phyloP scores from a whole-genome alignment of 2,797 vertebrate species.

The Etheostoma perlongum region DNA sequence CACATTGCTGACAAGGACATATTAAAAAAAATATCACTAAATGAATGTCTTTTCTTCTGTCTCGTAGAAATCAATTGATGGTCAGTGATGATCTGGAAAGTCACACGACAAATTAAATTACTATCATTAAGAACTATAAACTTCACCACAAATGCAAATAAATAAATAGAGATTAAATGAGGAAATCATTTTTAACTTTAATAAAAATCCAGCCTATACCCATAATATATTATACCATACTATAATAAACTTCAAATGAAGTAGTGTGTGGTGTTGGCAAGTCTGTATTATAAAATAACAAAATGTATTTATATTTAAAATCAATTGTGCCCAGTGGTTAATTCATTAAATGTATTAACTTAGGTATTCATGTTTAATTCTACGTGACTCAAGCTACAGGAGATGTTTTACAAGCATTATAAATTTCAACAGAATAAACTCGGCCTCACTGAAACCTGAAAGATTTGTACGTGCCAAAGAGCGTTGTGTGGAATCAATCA shows the following conservation, averaged over 20 bases:
- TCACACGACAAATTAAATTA: not conserved
- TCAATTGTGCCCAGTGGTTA: not conserved
- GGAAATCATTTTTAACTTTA: not conserved
- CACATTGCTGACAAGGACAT: too few relatives aligned
- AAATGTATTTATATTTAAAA: not conserved
- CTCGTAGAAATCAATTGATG: too few relatives aligned
- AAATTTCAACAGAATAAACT: conserved; percentile 4
- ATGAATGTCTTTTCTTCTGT: too few relatives aligned
- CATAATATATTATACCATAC: not conserved
- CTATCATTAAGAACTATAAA: not conserved
- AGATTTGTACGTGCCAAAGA: too few relatives aligned
- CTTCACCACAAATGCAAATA: not conserved
- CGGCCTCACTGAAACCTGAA: not conserved
- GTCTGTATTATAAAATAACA: too few relatives aligned
- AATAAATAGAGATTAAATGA: not conserved
- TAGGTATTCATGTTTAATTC: too few relatives aligned
- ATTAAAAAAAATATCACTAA: too few relatives aligned
- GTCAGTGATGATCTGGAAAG: too few relatives aligned
- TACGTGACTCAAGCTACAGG: not conserved
- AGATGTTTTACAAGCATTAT: not conserved
- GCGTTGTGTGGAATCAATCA: too few relatives aligned
- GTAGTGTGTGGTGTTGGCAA: not conserved
- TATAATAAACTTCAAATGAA: not conserved
- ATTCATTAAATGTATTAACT: not conserved
- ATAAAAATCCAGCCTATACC: too few relatives aligned